A percentile compares a stretch with the other conserved stretches of the same genome.
Conservation (phyloP, 2,113 vertebrate genomes). For the Hemichromis elongatus region DNA sequence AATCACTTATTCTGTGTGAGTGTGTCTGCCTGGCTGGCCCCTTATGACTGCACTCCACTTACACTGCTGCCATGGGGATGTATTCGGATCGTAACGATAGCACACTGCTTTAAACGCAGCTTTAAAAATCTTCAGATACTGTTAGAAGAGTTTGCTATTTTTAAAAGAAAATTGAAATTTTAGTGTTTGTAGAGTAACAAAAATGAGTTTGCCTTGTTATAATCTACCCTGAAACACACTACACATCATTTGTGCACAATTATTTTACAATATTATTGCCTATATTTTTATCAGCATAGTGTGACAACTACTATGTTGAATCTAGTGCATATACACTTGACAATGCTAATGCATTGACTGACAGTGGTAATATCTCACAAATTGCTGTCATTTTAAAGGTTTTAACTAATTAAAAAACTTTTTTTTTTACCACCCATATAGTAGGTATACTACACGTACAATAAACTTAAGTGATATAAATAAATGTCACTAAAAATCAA, state of each 20-base stretch:
- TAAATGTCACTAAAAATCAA: background rate
- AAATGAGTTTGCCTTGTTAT: background rate
- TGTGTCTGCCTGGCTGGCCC: slow-evolving; percentile 1
- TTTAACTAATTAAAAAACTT: background rate
- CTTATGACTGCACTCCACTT: slow-evolving; percentile 34
- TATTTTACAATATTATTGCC: background rate
- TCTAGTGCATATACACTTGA: background rate
- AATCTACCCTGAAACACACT: background rate
- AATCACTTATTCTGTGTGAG: slow-evolving; percentile 54
- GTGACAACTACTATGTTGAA: too few relatives aligned
- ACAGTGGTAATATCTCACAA: background rate
- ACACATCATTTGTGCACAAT: background rate
- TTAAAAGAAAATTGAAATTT: background rate
- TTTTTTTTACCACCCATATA: background rate
- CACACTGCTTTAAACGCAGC: background rate
- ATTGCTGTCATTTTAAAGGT: background rate
- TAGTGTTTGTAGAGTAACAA: background rate
- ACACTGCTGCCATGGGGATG: background rate
- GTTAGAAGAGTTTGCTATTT: background rate
- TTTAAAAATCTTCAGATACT: background rate
- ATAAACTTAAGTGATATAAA: background rate
- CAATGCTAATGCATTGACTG: background rate
- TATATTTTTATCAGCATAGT: background rate
- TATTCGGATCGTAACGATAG: background rate
- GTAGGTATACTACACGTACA: background rate